Conservation (phyloP, 35 echinoderm and acorn worm genomes). For the Amphiura filiformis region DNA sequence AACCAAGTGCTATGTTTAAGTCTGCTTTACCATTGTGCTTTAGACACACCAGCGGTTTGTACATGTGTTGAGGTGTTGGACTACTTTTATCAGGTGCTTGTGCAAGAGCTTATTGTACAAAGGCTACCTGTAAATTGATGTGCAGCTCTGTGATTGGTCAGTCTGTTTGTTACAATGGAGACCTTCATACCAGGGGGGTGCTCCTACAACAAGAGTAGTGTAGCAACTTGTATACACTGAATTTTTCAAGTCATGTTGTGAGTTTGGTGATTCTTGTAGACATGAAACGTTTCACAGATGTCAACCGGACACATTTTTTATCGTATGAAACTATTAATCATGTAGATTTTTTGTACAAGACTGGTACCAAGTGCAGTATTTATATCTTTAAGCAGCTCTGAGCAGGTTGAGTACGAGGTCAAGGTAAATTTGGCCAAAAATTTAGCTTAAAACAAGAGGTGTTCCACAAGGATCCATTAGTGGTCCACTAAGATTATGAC, state of each 20-base stretch:
- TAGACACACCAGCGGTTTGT: not conserved
- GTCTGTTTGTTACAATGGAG: too few relatives aligned
- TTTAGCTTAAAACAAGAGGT: too few relatives aligned
- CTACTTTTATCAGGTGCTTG: too few relatives aligned
- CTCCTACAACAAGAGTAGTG: too few relatives aligned
- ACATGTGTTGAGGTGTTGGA: too few relatives aligned
- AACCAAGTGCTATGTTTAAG: too few relatives aligned
- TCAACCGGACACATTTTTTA: too few relatives aligned
- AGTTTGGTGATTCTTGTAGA: not conserved
- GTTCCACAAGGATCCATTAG: not conserved
- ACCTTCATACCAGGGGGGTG: too few relatives aligned
- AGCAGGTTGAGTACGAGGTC: not conserved
- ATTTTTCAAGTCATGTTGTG: not conserved
- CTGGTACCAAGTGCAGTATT: slow-evolving; percentile 2
- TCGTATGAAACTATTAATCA: not conserved
- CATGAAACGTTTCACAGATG: not conserved
- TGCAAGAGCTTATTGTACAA: too few relatives aligned
- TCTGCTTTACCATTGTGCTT: not conserved
- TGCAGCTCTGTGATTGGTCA: too few relatives aligned
- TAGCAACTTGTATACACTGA: not conserved
- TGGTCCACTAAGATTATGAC: not conserved
- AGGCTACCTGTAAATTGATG: too few relatives aligned
- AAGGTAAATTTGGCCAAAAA: too few relatives aligned
- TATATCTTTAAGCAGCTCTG: not conserved
- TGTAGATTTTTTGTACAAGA: not conserved